phyloP scores from a whole-genome alignment of 2,888 invertebrate species.

The Amphipyra berbera region DNA sequence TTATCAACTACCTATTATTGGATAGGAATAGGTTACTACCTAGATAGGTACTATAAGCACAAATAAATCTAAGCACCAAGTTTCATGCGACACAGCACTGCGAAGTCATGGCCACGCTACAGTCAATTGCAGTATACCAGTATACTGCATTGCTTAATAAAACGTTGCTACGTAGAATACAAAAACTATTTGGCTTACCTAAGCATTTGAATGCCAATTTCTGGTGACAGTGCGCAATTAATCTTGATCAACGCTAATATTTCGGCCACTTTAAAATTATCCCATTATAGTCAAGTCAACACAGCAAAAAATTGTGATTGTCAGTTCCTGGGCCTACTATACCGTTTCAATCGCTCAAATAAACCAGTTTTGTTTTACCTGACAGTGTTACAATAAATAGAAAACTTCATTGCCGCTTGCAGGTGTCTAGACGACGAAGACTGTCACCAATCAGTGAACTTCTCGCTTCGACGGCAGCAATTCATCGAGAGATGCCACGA shows the following conservation, averaged over 20 bases:
- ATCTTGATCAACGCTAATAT: constrained; percentile 34
- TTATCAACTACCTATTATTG: background rate
- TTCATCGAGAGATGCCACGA: constrained; percentile 87
- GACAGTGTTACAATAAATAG: no score
- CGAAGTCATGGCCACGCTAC: constrained; percentile 8
- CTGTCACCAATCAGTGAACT: constrained; percentile 69
- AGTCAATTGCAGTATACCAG: constrained; percentile 13
- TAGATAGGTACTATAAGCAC: background rate
- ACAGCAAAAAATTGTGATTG: background rate
- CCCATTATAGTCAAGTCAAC: constrained; percentile 22
- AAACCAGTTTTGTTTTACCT: no score
- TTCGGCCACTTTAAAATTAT: constrained; percentile 9
- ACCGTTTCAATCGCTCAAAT: background rate
- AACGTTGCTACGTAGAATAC: constrained; percentile 1
- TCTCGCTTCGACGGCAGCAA: constrained; percentile 82
- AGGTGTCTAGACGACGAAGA: constrained; percentile 82
- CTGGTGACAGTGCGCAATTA: constrained; percentile 14
- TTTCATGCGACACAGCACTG: constrained; percentile 13
- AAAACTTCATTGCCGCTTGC: constrained; percentile 15
- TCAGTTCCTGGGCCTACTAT: background rate
- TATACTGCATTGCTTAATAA: constrained; percentile 9
- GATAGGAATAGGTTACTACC: background rate
- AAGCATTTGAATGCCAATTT: constrained; percentile 18
- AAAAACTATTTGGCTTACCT: constrained; percentile 8
- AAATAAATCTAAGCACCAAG: constrained; percentile 4